Base-by-base conservation (phyloP, 2,797 vertebrate genomes). In the Melanitta fusca region DNA sequence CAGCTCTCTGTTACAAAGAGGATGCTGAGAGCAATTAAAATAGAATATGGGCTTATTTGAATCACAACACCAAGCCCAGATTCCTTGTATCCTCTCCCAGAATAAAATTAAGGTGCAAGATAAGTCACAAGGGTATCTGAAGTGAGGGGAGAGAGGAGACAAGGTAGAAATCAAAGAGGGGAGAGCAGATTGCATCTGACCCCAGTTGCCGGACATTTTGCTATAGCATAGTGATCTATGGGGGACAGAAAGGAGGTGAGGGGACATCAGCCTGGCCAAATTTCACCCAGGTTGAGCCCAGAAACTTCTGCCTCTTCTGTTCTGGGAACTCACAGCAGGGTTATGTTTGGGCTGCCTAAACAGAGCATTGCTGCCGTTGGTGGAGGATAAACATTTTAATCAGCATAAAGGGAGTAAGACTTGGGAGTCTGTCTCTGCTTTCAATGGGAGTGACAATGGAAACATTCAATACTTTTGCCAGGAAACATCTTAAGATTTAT, bases 401-500 rank as follows among this genome's bases (percentile, higher is more conserved):
- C 72, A 80, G 15, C 34, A 20, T 3, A 65, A 49, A 4, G 65
- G 80, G 45, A 28, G 34, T 80, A 73, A 69, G 74, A 85, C 78
- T 62, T 88, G 68, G 65, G 84, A 94, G 51, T 49, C 56, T 66
- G 78, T 45, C 84, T 96, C 84, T 0, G 1, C 73, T 93, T 64
- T 89, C 84, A 60, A 87, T 19, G 8, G 43, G 68, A 85, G n/a
- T 65, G 92, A 95, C 71, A 95, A 87, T 80, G 81, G 89, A 92
- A 95, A 93, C 14, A 89, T 54, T 93, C 72, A 61, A 49, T 61
- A 51, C 32, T 69, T 21, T 32, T 83, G 86, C 92, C 95, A 96
- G 62, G 49, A 93, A 92, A 88, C 8, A 80, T 93, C 65, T 47
- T 54, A 80, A 69, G 45, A 92, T 83, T 78, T 27, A 65, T 88